These are phyloP conservation scores for Mythimna vitellina DNA, from an alignment of 2,888 invertebrate species.

Conservation along the genomic window DNA sequence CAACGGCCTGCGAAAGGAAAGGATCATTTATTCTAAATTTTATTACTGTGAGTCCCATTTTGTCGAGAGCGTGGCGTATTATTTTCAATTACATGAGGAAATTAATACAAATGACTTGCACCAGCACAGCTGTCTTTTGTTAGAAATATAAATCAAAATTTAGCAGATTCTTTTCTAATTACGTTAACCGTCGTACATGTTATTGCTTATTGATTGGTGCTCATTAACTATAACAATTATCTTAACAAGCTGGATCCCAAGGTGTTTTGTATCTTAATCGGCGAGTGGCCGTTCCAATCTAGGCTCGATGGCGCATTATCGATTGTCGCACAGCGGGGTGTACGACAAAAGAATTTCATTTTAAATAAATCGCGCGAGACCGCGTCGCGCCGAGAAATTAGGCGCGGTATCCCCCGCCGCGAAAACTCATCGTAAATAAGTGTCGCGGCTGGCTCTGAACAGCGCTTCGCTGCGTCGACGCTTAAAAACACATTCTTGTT, in stretches of 20 bases:
- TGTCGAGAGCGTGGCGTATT: conserved; percentile 46
- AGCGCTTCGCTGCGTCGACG: conserved; percentile 76
- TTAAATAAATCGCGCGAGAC: conserved; percentile 89
- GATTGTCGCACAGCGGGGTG: conserved; percentile 87
- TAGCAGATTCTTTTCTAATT: conserved; percentile 24
- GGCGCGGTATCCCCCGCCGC: conserved; percentile 88
- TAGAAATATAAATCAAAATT: conserved; percentile 37
- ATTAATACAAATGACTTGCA: conserved; percentile 35
- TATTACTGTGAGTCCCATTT: conserved; percentile 58
- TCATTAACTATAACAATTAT: conserved; percentile 76
- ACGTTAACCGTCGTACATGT: conserved; percentile 22
- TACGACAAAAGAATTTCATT: conserved; percentile 87
- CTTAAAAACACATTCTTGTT: conserved; percentile 87
- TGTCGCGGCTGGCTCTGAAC: conserved; percentile 80
- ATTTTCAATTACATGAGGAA: conserved; percentile 46
- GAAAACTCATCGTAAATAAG: conserved; percentile 89
- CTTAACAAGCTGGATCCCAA: conserved; percentile 74
- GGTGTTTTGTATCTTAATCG: conserved; percentile 86
- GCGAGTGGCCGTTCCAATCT: conserved; percentile 80
- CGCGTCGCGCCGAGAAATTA: conserved; percentile 89
- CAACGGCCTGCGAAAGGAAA: conserved; percentile 68
- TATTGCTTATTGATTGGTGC: conserved; percentile 61
- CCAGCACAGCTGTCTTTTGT: conserved; percentile 9
- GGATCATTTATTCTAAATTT: conserved; percentile 67
- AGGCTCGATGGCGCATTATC: conserved; percentile 84